Evolutionary conservation across 2,113 vertebrate genomes (phyloP).

Genomic region (Salvator merianae): DNA sequence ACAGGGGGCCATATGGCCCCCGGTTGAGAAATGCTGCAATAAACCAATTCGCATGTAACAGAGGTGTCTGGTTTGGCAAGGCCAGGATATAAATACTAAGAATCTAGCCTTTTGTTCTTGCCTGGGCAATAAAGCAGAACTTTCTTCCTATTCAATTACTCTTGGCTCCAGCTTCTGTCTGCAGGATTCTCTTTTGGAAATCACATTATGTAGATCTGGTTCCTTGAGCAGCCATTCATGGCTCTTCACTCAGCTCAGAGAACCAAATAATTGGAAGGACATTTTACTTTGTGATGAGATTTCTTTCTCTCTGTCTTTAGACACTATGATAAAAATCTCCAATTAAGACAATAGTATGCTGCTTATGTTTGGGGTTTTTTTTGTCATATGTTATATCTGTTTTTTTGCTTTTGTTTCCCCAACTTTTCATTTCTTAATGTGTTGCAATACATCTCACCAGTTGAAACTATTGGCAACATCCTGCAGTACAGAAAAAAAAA

Average conservation of each 20-base stretch:
- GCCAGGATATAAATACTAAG: background rate
- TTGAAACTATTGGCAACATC: slow-evolving; percentile 13
- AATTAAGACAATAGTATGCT: background rate
- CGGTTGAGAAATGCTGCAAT: too few species aligned
- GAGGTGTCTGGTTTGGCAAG: background rate
- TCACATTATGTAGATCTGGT: background rate
- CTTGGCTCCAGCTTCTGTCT: background rate
- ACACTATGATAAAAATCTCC: background rate
- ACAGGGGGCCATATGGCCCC: too few species aligned
- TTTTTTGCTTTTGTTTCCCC: slow-evolving; percentile 12
- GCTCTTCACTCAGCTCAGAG: background rate
- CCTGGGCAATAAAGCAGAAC: background rate
- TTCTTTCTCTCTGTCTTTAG: background rate
- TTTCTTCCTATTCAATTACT: background rate
- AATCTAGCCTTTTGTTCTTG: background rate
- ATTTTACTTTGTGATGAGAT: background rate
- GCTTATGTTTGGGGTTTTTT: slow-evolving; percentile 11
- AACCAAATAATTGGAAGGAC: background rate
- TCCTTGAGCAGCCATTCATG: background rate
- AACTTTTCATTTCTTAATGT: slow-evolving; percentile 35
- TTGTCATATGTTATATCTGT: slow-evolving; percentile 28
- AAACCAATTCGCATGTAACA: background rate
- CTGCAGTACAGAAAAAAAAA: slow-evolving; percentile 42
- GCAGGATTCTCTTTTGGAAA: background rate
- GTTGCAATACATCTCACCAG: slow-evolving; percentile 22